Evolutionary conservation across 2,113 vertebrate species (phyloP).

Genomic region (Macrotus californicus): DNA sequence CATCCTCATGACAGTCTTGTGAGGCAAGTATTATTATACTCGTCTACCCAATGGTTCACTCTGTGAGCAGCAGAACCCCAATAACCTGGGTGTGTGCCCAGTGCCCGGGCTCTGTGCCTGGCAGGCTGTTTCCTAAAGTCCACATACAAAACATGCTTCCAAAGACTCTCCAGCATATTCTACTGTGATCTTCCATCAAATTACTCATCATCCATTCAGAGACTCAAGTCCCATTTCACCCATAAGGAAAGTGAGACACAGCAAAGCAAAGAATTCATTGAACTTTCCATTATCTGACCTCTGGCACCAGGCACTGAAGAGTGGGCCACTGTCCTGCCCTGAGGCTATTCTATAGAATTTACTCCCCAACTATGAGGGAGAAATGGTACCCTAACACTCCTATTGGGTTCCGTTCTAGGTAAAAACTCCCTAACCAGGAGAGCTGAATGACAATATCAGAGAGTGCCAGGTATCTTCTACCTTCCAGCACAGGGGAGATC

Average conservation of each 20-base stretch:
- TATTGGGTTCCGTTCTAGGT: background rate
- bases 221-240: background rate
- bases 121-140: slow-evolving; percentile 12
- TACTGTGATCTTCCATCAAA: background rate
- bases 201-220: background rate
- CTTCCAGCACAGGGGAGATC: background rate
- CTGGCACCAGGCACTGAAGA: background rate
- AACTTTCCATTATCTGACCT: background rate
- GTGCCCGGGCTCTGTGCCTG: background rate
- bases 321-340: background rate
- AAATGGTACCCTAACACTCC: background rate
- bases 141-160: background rate
- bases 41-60: background rate
- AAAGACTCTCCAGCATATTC: background rate
- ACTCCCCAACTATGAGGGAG: background rate
- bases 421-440: background rate
- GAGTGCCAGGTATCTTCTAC: background rate
- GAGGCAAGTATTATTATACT: background rate
- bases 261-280: background rate
- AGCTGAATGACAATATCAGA: background rate
- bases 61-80: background rate
- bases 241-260: background rate
- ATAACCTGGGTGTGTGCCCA: background rate
- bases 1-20: slow-evolving; percentile 35
- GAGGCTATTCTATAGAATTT: background rate